Evolutionary conservation across 2,113 vertebrate genomes (phyloP), one percentile per base, ranked within the genome.

Genomic region (Spermophilus dauricus): DNA sequence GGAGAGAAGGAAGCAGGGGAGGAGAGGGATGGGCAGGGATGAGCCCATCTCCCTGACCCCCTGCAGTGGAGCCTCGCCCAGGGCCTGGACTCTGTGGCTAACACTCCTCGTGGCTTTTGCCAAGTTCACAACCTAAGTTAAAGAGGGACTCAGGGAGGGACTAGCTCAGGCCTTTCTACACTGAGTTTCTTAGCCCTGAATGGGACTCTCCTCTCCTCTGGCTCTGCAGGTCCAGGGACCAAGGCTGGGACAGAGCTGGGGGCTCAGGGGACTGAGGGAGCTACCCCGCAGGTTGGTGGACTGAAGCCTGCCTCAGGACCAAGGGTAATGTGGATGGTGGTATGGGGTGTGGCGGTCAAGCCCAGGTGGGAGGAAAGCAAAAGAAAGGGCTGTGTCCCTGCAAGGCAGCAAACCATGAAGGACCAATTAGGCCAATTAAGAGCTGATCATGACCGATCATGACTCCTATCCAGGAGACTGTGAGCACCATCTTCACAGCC

Each of bases 11-110:
- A 34, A 18, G n/a, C 4, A 8, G 48, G 37, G 32, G 24, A 77
- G 48, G 7, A 53, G 1, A 58, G 56, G 56, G 17, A 2, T 58
- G 6, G 56, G 56, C 2, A 0, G 0, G 14, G 11, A 17, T 32
- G 28, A n/a, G 5, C 32, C 26, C 2, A 45, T 26, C 67, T 39
- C 51, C 56, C 61, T 8, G 17, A 32, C 37, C 48, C 69, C 51
- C 24, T 28, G 61, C 24, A 63, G 24, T 28, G 61, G 24, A 28
- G 13, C 58, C n/a, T 34, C 18, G 1, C 22, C 39, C 67, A 1
- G 0, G 37, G 45, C 69, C 82, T 65, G 65, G 37, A 42, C 72
- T 73, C 75, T 22, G 17, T 70, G 61, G 2, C 34, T 26, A 14
- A 34, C 22, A 53, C 14, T 53, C 51, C 51, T 4, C 34, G 0